These are phyloP conservation scores for Trichopoda pennipes DNA, from an alignment of 2,888 invertebrate genomes.

Conservation along the genomic window DNA sequence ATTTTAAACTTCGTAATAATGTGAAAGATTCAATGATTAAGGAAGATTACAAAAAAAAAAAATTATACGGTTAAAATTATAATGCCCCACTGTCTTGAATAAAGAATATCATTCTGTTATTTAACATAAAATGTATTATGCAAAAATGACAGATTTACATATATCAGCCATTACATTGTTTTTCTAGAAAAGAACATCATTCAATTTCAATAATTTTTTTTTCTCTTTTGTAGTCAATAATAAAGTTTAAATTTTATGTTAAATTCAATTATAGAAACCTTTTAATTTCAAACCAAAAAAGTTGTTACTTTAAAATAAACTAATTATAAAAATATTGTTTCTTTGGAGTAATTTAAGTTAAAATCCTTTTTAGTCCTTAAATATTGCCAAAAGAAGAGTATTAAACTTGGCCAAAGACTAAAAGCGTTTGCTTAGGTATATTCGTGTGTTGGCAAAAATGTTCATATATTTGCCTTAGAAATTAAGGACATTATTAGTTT, in stretches of 20 bases:
- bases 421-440: slow-evolving; percentile 30
- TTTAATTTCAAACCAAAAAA: slow-evolving; percentile 20
- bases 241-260: slow-evolving; percentile 20
- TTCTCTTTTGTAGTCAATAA: not conserved
- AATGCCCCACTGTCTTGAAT: not conserved
- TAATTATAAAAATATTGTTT: slow-evolving; percentile 49
- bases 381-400: slow-evolving; percentile 20
- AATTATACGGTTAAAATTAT: not conserved
- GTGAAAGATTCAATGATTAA: too few relatives aligned
- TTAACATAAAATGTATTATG: too few relatives aligned
- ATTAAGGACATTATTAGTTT: slow-evolving; percentile 67
- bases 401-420: slow-evolving; percentile 30
- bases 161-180: slow-evolving; percentile 46
- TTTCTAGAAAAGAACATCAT: slow-evolving; percentile 14
- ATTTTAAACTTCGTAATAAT: too few relatives aligned
- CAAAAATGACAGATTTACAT: slow-evolving; percentile 53
- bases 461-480: slow-evolving; percentile 49
- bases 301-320: slow-evolving; percentile 56
- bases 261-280: slow-evolving; percentile 56
- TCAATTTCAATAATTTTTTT: slow-evolving; percentile 2
- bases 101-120: slow-evolving; percentile 31
- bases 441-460: not conserved
- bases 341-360: slow-evolving; percentile 36
- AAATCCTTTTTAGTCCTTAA: slow-evolving; percentile 42
- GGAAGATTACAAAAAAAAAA: too few relatives aligned